Conservation (phyloP, 64 coral and sea anemone genomes). For the Pachyseris speciosa region DNA sequence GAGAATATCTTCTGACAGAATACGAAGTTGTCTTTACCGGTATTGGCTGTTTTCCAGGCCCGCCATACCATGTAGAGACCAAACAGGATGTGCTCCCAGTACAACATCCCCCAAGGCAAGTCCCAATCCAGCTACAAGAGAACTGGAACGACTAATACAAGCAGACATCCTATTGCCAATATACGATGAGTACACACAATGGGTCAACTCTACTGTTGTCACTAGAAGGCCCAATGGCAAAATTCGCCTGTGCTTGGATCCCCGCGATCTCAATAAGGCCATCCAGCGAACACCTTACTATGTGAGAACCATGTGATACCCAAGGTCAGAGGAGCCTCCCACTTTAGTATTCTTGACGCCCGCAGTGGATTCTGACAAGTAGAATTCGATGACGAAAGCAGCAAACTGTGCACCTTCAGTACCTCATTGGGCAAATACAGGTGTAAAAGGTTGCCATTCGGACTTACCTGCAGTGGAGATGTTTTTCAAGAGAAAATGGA, state of each 20-base stretch:
- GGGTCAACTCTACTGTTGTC: too few species aligned
- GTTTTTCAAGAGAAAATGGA: slow-evolving; percentile 43
- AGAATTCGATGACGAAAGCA: slow-evolving; percentile 48
- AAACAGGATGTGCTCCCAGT: slow-evolving; percentile 33
- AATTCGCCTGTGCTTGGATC: slow-evolving; percentile 22
- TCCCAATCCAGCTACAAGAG: too few species aligned
- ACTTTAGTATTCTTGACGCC: slow-evolving; percentile 34
- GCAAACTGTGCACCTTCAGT: slow-evolving; percentile 45
- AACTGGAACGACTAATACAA: slow-evolving; percentile 53
- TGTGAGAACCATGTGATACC: slow-evolving; percentile 18
- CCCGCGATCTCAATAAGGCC: too few species aligned
- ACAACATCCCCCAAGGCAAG: slow-evolving; percentile 42
- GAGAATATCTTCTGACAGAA: slow-evolving; percentile 50
- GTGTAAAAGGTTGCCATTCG: slow-evolving; percentile 60
- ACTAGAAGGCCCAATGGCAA: background rate
- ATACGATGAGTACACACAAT: slow-evolving; percentile 40
- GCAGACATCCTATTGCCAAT: too few species aligned
- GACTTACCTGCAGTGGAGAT: slow-evolving; percentile 46
- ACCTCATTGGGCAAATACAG: slow-evolving; percentile 45
- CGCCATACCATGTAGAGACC: slow-evolving; percentile 64
- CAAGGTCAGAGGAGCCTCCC: slow-evolving; percentile 21
- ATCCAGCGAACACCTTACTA: background rate
- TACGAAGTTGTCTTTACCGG: slow-evolving; percentile 57
- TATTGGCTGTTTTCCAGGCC: slow-evolving; percentile 53
- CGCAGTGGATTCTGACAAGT: slow-evolving; percentile 46